Conservation (phyloP, 2,888 invertebrate genomes). For the Ennomos fuscantarius region DNA sequence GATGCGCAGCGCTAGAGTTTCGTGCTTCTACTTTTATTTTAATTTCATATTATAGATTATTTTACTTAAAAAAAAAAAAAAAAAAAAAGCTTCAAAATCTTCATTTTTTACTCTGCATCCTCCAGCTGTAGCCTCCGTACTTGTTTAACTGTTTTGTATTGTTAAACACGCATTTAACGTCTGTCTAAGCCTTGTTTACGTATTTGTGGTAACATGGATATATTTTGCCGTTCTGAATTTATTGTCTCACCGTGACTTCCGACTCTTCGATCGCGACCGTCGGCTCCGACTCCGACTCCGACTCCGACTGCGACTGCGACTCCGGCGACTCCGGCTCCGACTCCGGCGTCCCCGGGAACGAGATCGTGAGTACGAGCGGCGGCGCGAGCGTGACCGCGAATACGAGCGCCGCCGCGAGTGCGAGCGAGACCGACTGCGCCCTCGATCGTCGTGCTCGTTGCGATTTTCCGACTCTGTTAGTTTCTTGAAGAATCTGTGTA, state of each 20-base stretch:
- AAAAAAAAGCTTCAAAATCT: too few relatives aligned
- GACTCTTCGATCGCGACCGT: slow-evolving; percentile 58
- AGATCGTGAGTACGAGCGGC: slow-evolving; percentile 44
- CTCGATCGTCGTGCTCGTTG: slow-evolving; percentile 75
- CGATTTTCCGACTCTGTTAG: slow-evolving; percentile 83
- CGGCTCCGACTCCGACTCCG: slow-evolving; percentile 56
- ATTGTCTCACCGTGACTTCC: slow-evolving; percentile 44
- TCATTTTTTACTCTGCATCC: too few relatives aligned
- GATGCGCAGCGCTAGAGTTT: too few relatives aligned
- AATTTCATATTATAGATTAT: too few relatives aligned
- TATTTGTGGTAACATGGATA: too few relatives aligned
- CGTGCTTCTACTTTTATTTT: too few relatives aligned
- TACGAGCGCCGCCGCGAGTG: slow-evolving; percentile 45
- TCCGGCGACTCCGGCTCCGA: slow-evolving; percentile 37
- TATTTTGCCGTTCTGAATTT: too few relatives aligned
- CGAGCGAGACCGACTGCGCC: slow-evolving; percentile 41
- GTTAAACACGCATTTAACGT: too few relatives aligned
- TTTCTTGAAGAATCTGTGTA: slow-evolving; percentile 57
- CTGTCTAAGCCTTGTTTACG: too few relatives aligned
- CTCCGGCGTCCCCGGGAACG: slow-evolving; percentile 46
- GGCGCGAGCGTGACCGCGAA: slow-evolving; percentile 47
- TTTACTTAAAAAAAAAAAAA: too few relatives aligned
- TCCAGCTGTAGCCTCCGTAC: too few relatives aligned
- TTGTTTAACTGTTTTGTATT: too few relatives aligned
- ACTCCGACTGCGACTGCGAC: slow-evolving; percentile 45